A percentile compares a stretch with the other conserved stretches of the same genome.
Evolutionary conservation across 2,888 invertebrate species (phyloP).

Genomic region (Hypsopygia costalis): DNA sequence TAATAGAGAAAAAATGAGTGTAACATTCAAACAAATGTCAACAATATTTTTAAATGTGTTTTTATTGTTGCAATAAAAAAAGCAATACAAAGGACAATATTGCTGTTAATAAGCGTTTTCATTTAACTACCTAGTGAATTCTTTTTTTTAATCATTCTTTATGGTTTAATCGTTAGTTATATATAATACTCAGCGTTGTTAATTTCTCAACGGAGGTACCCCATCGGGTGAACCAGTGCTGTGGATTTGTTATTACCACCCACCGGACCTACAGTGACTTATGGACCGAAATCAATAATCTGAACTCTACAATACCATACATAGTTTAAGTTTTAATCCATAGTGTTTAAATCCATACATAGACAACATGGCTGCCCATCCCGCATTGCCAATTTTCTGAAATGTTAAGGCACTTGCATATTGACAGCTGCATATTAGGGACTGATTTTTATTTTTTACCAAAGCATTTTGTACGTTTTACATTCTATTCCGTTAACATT

Average conservation of each 20-base stretch:
- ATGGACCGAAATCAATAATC: conserved; percentile 13
- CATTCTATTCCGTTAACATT: too few species aligned
- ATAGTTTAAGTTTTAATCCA: neutral
- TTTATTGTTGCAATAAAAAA: too few species aligned
- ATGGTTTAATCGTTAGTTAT: too few species aligned
- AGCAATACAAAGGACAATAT: too few species aligned
- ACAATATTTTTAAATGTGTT: too few species aligned
- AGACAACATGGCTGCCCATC: conserved; percentile 48
- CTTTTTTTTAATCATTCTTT: too few species aligned
- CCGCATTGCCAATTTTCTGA: conserved; percentile 60
- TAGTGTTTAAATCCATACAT: conserved; percentile 10
- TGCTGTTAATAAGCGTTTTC: too few species aligned
- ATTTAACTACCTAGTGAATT: too few species aligned
- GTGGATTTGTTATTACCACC: conserved; percentile 5
- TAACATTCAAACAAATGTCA: too few species aligned
- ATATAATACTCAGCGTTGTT: neutral
- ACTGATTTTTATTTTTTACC: too few species aligned
- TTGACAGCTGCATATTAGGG: neutral
- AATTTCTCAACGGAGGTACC: neutral
- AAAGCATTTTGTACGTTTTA: too few species aligned
- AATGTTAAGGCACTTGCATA: conserved; percentile 4
- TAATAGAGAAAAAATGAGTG: too few species aligned
- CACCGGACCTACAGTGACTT: conserved; percentile 17
- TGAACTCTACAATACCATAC: conserved; percentile 26
- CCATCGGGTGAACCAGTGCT: neutral